Evolutionary conservation across 1,140 invertebrate species (phyloP), one percentile per base, ranked within the genome.

Genomic region (Thrips palmi): DNA sequence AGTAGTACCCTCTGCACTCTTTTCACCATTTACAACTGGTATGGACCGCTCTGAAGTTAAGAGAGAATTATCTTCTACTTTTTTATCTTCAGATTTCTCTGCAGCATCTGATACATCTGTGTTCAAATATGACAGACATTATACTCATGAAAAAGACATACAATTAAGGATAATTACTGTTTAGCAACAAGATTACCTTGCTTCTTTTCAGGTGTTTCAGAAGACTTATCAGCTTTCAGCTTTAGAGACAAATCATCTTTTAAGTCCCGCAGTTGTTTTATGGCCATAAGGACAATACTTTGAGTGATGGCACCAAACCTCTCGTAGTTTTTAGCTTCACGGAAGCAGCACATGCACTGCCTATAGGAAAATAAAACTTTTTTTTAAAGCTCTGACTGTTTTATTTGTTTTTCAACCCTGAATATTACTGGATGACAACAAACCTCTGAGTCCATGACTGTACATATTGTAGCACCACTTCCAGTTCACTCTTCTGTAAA

Each of bases 261-360:
- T 31, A 46, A 43, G 11, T 43, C 40, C 32, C 46, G 47, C 24
- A 52, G 39, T 32, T 49, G 46, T 44, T 45, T 44, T 17, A 49
- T 45, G 25, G 48, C 45, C 10, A 51, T 40, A 8, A 45, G 43
- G 12, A 66, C 54, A 15, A 66, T 49, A 31, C 57, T 56, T 49
- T 69, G 67, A 18, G 66, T 57, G 24, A 67, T 52, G 43, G 58
- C 57, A 46, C 68, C 66, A 35, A 68, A 59, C 34, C 59, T 50
- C 39, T 67, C 64, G 54, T 66, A 67, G 46, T 68, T 66, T 49
- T 64, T 63, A 18, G 53, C 49, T 46, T 67, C 66, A 44, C 65
- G 63, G 48, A 62, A 68, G 47, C 62, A 67, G 48, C 65, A 67
- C 45, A 65, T 59, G 45, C 67, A 70, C 49, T 68, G 65, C 45